These are phyloP conservation scores for Lydus trimaculatus DNA, from an alignment of 2,888 invertebrate species.

Conservation along the genomic window DNA sequence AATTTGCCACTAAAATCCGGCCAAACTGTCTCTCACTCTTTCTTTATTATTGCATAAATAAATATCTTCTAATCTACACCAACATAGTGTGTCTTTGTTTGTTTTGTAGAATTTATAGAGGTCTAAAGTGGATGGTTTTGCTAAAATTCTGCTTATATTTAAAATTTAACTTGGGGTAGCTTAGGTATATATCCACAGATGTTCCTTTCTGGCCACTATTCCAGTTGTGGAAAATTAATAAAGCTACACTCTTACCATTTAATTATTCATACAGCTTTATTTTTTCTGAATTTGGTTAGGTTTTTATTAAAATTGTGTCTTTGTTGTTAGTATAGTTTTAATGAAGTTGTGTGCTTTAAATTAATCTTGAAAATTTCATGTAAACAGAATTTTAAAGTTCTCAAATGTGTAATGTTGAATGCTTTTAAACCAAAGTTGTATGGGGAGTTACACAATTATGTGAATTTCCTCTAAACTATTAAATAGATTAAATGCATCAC, in stretches of 20 bases:
- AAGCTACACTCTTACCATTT: slow-evolving; percentile 20
- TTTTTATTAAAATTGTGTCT: neutral
- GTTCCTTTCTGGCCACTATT: slow-evolving; percentile 29
- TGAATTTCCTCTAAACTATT: slow-evolving; percentile 2
- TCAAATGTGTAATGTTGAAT: neutral
- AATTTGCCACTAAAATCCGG: slow-evolving; percentile 55
- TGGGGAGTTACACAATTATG: neutral
- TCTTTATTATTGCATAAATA: neutral
- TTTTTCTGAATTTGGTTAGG: neutral
- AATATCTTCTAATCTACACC: neutral
- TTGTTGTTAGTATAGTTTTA: neutral
- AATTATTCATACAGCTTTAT: neutral
- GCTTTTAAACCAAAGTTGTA: neutral
- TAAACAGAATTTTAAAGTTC: neutral
- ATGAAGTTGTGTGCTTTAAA: neutral
- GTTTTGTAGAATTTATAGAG: neutral
- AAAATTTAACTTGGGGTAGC: slow-evolving; percentile 12
- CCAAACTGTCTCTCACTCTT: slow-evolving; percentile 37
- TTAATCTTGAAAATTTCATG: neutral
- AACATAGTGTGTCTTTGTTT: neutral
- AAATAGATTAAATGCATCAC: slow-evolving; percentile 5
- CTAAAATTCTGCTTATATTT: neutral
- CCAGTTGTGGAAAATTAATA: slow-evolving; percentile 42
- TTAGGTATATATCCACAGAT: slow-evolving; percentile 32
- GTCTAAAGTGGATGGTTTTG: neutral